Conservation (phyloP, 2,888 invertebrate species). For the Diarsia mendica region DNA sequence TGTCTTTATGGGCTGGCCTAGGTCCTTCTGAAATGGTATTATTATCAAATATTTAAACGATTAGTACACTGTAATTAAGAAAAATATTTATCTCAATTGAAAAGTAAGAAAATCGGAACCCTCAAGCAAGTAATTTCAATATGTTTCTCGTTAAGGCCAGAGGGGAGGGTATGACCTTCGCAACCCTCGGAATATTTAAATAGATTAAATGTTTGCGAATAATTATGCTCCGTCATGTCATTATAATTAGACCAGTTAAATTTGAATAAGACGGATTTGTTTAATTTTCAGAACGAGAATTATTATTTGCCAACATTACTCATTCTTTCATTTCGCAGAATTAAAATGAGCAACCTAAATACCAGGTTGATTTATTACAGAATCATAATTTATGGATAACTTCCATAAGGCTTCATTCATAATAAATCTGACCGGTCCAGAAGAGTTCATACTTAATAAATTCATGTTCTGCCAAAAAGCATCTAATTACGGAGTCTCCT, state of each 20-base stretch:
- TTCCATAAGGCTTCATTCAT: constrained; percentile 25
- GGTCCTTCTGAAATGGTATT: constrained; percentile 94
- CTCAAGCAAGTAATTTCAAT: constrained; percentile 11
- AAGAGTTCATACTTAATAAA: constrained; percentile 14
- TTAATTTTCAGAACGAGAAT: constrained; percentile 16
- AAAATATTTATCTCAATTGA: background rate
- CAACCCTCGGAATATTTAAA: constrained; percentile 45
- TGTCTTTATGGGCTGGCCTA: constrained; percentile 97
- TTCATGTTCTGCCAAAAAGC: constrained; percentile 22
- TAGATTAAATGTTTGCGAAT: constrained; percentile 56
- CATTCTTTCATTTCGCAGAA: constrained; percentile 30
- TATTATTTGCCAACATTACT: constrained; percentile 29
- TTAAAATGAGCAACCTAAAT: background rate
- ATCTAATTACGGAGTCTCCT: constrained; percentile 47
- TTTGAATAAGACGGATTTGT: constrained; percentile 46
- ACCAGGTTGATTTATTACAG: constrained; percentile 5
- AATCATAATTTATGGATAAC: constrained; percentile 26
- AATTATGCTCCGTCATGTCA: constrained; percentile 51
- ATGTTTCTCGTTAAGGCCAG: background rate
- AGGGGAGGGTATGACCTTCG: constrained; percentile 14
- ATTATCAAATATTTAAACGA: background rate
- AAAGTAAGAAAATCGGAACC: background rate
- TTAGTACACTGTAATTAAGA: background rate
- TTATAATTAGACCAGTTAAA: constrained; percentile 41
- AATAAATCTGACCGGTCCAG: constrained; percentile 27